Conservation (phyloP, 2,113 vertebrate species). For the Rhipidura dahli region DNA sequence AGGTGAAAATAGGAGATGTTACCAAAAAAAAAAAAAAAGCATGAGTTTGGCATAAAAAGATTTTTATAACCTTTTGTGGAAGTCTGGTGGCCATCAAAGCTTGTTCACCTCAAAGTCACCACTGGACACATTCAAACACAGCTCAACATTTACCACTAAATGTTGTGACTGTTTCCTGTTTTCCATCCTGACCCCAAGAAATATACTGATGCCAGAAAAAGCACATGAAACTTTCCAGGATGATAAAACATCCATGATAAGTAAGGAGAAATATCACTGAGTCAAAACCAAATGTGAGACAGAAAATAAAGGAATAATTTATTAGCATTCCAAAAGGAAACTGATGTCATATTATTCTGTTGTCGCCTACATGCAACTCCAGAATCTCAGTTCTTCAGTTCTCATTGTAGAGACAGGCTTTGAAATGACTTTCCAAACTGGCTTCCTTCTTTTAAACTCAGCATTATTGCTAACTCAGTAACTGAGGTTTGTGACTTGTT, state of each 20-base stretch:
- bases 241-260: not conserved
- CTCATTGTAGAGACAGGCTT: not conserved
- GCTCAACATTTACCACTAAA: fast-evolving
- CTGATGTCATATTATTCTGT: not conserved
- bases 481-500: not conserved
- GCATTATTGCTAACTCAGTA: not conserved
- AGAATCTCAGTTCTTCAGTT: not conserved
- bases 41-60: fast-evolving
- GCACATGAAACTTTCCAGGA: not conserved
- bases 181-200: not conserved
- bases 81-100: not conserved
- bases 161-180: not conserved
- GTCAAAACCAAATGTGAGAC: not conserved
- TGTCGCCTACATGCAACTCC: not conserved
- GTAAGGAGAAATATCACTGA: not conserved
- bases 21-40: not conserved
- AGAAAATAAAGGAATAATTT: not conserved
- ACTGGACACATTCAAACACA: not conserved
- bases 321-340: not conserved
- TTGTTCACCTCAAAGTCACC: not conserved
- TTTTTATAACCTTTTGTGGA: not conserved
- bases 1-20: not conserved
- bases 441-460: not conserved
- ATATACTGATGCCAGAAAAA: not conserved
- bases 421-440: not conserved